phyloP scores from a whole-genome alignment of 2,888 invertebrate species.

The Mythimna loreyi region DNA sequence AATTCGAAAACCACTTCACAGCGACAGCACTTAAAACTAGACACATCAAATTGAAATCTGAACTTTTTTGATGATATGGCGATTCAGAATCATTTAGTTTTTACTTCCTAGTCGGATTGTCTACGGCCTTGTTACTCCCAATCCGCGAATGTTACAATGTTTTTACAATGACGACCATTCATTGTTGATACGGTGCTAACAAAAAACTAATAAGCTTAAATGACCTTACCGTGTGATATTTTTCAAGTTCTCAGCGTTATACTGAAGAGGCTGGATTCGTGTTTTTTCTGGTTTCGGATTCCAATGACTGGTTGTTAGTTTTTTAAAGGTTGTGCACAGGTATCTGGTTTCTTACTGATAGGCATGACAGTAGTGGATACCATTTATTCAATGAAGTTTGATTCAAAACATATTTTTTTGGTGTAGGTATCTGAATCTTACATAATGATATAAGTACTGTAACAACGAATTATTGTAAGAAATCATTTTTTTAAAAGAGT shows the following conservation, averaged over 20 bases:
- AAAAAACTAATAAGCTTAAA: slow-evolving; percentile 60
- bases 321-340: neutral
- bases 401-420: neutral
- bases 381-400: neutral
- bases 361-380: neutral
- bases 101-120: slow-evolving; percentile 50
- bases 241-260: slow-evolving; percentile 37
- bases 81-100: slow-evolving; percentile 57
- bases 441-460: no score
- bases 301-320: slow-evolving; percentile 2
- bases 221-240: slow-evolving; percentile 59
- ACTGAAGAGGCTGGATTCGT: slow-evolving; percentile 21
- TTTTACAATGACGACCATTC: slow-evolving; percentile 55
- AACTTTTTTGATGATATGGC: slow-evolving; percentile 53
- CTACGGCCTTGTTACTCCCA: slow-evolving; percentile 56
- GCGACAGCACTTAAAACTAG: slow-evolving; percentile 28
- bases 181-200: slow-evolving; percentile 57
- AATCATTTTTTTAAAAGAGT: no score
- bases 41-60: slow-evolving; percentile 43
- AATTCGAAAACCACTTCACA: slow-evolving; percentile 35
- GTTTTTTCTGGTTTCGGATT: slow-evolving; percentile 26
- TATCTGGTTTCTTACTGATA: slow-evolving; percentile 2
- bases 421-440: no score
- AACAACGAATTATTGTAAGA: no score
- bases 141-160: slow-evolving; percentile 36